Base-by-base conservation (phyloP, 2,888 invertebrate species). In the Lasioglossum zephyrum region DNA sequence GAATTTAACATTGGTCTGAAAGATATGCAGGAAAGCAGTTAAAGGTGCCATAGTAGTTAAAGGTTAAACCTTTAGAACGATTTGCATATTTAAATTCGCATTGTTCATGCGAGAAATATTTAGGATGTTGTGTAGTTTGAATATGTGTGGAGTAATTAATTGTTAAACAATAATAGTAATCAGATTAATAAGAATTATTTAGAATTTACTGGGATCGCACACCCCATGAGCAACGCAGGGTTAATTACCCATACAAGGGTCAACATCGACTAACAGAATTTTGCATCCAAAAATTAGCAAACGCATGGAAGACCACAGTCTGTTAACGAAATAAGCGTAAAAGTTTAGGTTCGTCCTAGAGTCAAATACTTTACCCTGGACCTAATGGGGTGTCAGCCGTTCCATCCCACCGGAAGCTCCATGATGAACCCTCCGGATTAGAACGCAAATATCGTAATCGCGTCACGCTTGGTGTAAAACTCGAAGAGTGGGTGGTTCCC, bases 371-470 rank as follows among this genome's bases (percentile, higher is more conserved):
- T 39, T 9, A 22, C 11, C 39, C 8, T 13, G 49, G 4, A 13
- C 4, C 22, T 78, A 69, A 74, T 16, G 22, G 4, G 18, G 26
- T 39, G 47, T 70, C 66, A 18, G 53, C 44, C 26, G 16, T 31
- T 31, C 63, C 26, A 26, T 31, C 36, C 13, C 66, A 6, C 8
- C 4, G 69, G 57, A 74, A 70, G 74, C 73, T 13, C 4, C 5
- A 8, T 13, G 39, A 26, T 36, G 9, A 63, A 44, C 36, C 53
- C 63, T 53, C 49, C 63, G 36, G 31, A 9, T n/a, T 18, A 16
- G 44, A 49, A 16, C 53, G 18, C 13, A 44, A 73, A 77, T 75
- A 75, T 70, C 41, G 74, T 78, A 84, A 74, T 82, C 82, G 47
- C 26, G 74, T 78, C 70, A 75, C 49, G 57, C 31, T 36, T 11